Base-by-base conservation (phyloP, 1,140 invertebrate genomes). In the Eriosoma lanigerum region DNA sequence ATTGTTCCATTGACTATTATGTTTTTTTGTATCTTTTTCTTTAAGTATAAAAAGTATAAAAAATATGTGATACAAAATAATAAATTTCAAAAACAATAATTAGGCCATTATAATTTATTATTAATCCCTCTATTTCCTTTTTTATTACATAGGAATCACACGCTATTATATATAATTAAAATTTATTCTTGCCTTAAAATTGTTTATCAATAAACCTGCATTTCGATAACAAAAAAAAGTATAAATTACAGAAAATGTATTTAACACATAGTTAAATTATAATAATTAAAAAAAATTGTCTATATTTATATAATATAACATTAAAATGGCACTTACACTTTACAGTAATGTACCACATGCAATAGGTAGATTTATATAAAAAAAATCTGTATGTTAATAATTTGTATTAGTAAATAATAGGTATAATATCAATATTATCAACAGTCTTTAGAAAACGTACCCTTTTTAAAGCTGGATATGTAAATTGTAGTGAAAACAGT, bases 1-100 rank as follows among this genome's bases (percentile, higher is more conserved):
- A 72, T 78, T 78, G 75, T 78, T 78, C 38, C 75, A 78, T 78
- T 78, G 75, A 78, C 75, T 78, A 78, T 62, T 60, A 78, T 78
- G 44, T 58, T 56, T 58, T 56, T 76, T 56, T 58, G 58, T 76
- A 76, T 38, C 24, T 75, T 56, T 58, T 75, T 76, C 38, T 62
- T 44, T 60, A 58, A 78, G 56, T 78, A 78, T 78, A 78, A 78
- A 78, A 78, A 78, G 75, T 78, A 78, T 78, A 78, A 78, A 78
- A 78, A 78, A 78, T 78, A 78, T 60, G 38, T 46, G 21, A 62
- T 78, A 75, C n/a, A 58, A 75, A 75, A 75, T 58, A 75, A 75
- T 75, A 75, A 75, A 52, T 75, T 75, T 72, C n/a, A 56, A 75
- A 75, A 38, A 75, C 52, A 75, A 56, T 50, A 72, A 52, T 72